phyloP scores from a whole-genome alignment of 2,888 invertebrate species.

The Oligia latruncula region DNA sequence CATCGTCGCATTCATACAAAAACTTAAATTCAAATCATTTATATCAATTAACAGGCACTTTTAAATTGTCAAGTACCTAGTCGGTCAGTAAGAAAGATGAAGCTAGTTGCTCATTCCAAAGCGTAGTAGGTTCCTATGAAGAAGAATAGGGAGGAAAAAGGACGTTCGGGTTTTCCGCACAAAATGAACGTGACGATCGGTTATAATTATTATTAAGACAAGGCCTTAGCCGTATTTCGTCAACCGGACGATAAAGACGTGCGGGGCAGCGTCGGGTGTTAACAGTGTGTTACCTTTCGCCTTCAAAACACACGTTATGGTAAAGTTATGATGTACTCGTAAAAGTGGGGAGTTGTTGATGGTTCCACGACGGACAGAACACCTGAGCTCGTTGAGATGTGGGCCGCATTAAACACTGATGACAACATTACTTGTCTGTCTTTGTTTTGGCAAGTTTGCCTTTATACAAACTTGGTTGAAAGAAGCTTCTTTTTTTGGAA shows the following conservation, averaged over 20 bases:
- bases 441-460: conserved; percentile 55
- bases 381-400: conserved; percentile 76
- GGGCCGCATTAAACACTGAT: conserved; percentile 68
- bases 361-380: conserved; percentile 64
- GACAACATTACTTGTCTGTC: conserved; percentile 61
- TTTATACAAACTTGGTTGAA: conserved; percentile 24
- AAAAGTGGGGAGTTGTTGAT: conserved; percentile 72
- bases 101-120: no score
- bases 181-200: neutral
- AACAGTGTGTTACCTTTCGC: conserved; percentile 21
- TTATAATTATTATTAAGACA: neutral
- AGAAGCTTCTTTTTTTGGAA: neutral
- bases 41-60: no score
- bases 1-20: no score
- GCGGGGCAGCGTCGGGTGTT: neutral
- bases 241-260: neutral
- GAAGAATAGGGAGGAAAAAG: no score
- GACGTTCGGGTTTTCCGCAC: neutral
- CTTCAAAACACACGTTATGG: conserved; percentile 57
- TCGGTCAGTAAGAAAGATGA: no score
- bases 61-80: no score
- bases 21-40: no score
- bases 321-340: conserved; percentile 68
- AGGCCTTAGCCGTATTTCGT: neutral
- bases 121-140: no score